Evolutionary conservation across 2,113 vertebrate genomes (phyloP).

Genomic region (Lanius ludovicianus): DNA sequence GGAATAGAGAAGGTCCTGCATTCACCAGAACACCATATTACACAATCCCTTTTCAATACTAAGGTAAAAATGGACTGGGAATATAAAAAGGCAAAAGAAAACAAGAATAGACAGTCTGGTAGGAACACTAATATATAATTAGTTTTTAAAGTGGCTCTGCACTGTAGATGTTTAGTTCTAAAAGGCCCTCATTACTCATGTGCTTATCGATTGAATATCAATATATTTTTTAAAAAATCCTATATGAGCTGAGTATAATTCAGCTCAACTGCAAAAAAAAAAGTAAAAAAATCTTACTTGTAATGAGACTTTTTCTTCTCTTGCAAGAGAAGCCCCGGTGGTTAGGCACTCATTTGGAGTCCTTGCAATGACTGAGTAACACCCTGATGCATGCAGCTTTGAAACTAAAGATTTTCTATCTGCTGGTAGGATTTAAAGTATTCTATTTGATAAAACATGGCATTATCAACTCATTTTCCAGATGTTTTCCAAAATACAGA

Average conservation of each 20-base stretch:
- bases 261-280: neutral
- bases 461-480: neutral
- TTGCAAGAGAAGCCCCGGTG: neutral
- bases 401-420: neutral
- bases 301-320: neutral
- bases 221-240: neutral
- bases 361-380: neutral
- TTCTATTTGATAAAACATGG: neutral
- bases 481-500: neutral
- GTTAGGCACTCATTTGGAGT: neutral
- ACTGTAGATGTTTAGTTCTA: neutral
- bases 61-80: neutral
- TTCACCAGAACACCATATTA: slow-evolving; percentile 34
- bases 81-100: slow-evolving; percentile 21
- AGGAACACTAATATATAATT: neutral
- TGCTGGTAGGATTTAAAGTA: neutral
- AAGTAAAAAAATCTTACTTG: neutral
- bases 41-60: slow-evolving; percentile 26
- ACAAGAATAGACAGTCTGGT: neutral
- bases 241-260: neutral
- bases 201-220: neutral
- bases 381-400: neutral
- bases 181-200: neutral
- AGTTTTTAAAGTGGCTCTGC: neutral
- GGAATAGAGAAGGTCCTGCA: neutral